These are phyloP conservation scores for Eolophus roseicapilla DNA, from an alignment of 2,113 vertebrate genomes.

Conservation along the genomic window DNA sequence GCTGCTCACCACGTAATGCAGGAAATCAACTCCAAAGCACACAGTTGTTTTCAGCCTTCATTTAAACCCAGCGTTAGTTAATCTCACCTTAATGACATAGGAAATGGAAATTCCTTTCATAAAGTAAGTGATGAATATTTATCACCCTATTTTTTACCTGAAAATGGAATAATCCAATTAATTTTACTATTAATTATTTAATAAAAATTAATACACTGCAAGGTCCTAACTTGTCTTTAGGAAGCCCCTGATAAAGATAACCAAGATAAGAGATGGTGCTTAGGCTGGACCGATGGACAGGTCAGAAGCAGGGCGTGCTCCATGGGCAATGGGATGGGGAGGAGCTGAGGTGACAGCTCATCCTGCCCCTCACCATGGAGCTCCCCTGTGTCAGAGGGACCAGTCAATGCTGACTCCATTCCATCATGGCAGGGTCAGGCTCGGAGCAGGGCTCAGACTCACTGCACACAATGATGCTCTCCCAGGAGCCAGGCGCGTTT, in stretches of 20 bases:
- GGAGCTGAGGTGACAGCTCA: not conserved
- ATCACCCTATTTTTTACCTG: constrained; percentile 85
- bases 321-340: too few species aligned
- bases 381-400: rapidly evolving
- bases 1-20: not conserved
- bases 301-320: not conserved
- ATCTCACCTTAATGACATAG: constrained; percentile 81
- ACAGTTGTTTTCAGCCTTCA: constrained; percentile 79
- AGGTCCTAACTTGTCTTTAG: constrained; percentile 49
- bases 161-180: constrained; percentile 93
- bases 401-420: not conserved
- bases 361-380: rapidly evolving
- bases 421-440: not conserved
- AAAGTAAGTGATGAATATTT: constrained; percentile 93
- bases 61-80: constrained; percentile 75
- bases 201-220: constrained; percentile 86
- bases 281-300: rapidly evolving
- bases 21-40: constrained; percentile 75
- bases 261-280: not conserved
- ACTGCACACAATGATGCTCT: rapidly evolving
- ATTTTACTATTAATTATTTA: constrained; percentile 91
- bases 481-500: rapidly evolving
- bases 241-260: not conserved
- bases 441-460: not conserved
- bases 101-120: constrained; percentile 84